Conservation (phyloP, 2,888 invertebrate genomes). For the Cantharis flavilabris region DNA sequence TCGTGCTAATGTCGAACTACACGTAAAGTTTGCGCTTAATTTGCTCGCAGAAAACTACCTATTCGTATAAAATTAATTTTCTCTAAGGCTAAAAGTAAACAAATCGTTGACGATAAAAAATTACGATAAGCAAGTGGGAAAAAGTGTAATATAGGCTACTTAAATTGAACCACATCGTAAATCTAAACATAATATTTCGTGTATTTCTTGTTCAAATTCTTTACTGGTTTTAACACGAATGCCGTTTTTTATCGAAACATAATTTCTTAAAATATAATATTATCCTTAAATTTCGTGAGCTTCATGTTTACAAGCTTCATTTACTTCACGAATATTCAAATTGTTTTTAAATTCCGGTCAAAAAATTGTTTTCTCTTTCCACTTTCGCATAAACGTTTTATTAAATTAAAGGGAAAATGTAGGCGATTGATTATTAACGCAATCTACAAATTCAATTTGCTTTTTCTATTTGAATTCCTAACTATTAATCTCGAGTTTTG, state of each 20-base stretch:
- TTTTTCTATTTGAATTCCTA: background rate
- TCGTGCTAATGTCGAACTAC: background rate
- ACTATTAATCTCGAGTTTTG: background rate
- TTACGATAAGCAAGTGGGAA: conserved; percentile 27
- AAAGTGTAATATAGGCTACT: conserved; percentile 28
- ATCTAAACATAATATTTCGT: conserved; percentile 29
- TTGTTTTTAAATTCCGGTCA: conserved; percentile 8
- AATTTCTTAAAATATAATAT: conserved; percentile 15
- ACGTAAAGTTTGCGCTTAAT: background rate
- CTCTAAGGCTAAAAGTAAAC: conserved; percentile 22
- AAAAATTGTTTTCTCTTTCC: background rate
- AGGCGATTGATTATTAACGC: background rate
- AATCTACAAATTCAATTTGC: background rate
- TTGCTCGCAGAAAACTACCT: conserved; percentile 12
- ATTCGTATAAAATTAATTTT: conserved; percentile 25
- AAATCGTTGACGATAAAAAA: conserved; percentile 22
- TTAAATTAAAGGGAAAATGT: background rate
- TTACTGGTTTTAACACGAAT: conserved; percentile 24
- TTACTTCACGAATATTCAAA: conserved; percentile 22
- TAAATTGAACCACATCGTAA: conserved; percentile 27
- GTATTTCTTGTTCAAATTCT: conserved; percentile 26
- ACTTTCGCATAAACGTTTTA: background rate
- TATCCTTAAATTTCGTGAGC: conserved; percentile 17
- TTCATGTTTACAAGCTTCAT: conserved; percentile 19
- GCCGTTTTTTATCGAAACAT: conserved; percentile 24